Percentiles rank a stretch among this genome's conserved stretches.
These are phyloP conservation scores for Caenorhabditis wallacei DNA, from an alignment of 2,888 invertebrate genomes.

Conservation along the genomic window DNA sequence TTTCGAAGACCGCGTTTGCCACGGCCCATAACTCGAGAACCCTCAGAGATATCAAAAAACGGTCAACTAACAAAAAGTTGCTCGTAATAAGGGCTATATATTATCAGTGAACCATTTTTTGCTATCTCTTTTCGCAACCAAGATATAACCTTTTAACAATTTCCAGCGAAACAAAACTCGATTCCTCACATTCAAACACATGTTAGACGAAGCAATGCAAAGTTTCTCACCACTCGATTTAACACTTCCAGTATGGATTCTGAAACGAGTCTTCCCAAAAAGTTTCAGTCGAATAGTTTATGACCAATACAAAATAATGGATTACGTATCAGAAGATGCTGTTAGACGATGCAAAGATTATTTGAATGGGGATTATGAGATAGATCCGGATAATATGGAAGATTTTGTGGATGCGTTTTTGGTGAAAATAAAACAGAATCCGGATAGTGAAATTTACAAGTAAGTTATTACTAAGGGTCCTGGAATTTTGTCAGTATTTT, in stretches of 20 bases:
- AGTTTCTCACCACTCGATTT: slow-evolving; percentile 1
- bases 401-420: slow-evolving; percentile 69
- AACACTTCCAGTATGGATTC: slow-evolving; percentile 16
- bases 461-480: too few species aligned
- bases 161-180: slow-evolving; percentile 14
- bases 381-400: slow-evolving; percentile 45
- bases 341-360: slow-evolving; percentile 27
- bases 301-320: slow-evolving; percentile 7
- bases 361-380: slow-evolving; percentile 30
- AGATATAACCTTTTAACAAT: too few species aligned
- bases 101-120: too few species aligned
- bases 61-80: too few species aligned
- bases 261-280: slow-evolving; percentile 13
- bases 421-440: slow-evolving; percentile 55
- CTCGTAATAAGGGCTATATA: too few species aligned
- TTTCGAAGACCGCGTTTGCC: too few species aligned
- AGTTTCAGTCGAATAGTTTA: slow-evolving; percentile 1
- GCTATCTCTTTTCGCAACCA: too few species aligned
- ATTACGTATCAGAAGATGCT: slow-evolving; percentile 37
- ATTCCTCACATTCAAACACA: slow-evolving; percentile 23
- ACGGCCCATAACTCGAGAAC: too few species aligned
- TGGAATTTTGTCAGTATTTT: neutral
- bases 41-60: too few species aligned
- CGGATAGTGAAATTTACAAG: slow-evolving; percentile 39
- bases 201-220: slow-evolving; percentile 26